phyloP scores from a whole-genome alignment of 2,888 invertebrate species.

The Lasioglossum figueresi region DNA sequence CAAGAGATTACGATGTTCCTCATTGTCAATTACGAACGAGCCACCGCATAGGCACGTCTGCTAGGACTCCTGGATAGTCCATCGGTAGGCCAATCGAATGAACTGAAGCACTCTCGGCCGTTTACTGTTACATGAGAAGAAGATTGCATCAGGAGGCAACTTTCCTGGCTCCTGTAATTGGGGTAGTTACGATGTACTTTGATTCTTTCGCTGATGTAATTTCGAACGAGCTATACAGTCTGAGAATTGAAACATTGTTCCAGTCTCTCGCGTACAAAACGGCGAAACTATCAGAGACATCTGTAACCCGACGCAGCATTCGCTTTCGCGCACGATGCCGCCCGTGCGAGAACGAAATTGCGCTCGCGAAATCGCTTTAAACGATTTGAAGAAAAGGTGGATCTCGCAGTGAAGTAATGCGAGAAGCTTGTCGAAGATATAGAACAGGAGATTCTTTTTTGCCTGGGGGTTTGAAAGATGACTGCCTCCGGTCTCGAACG shows the following conservation, averaged over 20 bases:
- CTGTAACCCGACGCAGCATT: neutral
- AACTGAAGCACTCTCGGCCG: neutral
- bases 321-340: neutral
- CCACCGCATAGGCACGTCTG: neutral
- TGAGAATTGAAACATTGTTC: slow-evolving; percentile 12
- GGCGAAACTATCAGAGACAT: neutral
- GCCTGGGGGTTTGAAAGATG: neutral
- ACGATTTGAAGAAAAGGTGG: neutral
- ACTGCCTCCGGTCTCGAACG: neutral
- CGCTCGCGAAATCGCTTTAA: neutral
- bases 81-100: neutral
- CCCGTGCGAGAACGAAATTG: neutral
- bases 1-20: slow-evolving; percentile 13
- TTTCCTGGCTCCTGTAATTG: slow-evolving; percentile 32
- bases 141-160: slow-evolving; percentile 21
- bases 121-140: slow-evolving; percentile 10
- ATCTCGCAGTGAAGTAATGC: slow-evolving; percentile 20
- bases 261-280: neutral
- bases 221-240: neutral
- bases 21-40: slow-evolving; percentile 13
- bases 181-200: slow-evolving; percentile 11
- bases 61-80: neutral
- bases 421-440: slow-evolving; percentile 40
- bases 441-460: neutral
- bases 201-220: slow-evolving; percentile 25